A percentile compares a stretch with the other conserved stretches of the same genome.
phyloP scores from a whole-genome alignment of 2,888 invertebrate genomes.

The Neelides folsomi region DNA sequence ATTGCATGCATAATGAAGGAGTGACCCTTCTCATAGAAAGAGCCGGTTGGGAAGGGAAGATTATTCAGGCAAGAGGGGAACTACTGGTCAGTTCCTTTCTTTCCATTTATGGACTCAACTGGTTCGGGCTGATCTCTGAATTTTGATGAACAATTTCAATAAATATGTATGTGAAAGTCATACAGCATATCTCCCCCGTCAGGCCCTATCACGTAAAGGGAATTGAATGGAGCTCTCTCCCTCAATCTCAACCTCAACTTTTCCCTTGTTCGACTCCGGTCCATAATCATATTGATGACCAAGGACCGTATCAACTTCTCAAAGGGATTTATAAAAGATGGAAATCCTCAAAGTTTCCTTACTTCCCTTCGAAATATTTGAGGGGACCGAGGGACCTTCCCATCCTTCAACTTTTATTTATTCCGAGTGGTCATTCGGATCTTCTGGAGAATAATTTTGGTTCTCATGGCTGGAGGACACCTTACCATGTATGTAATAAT shows the following conservation, averaged over 20 bases:
- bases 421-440: constrained; percentile 1
- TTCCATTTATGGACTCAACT: background rate
- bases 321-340: constrained; percentile 7
- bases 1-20: too few relatives aligned
- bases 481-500: background rate
- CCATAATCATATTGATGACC: constrained; percentile 10
- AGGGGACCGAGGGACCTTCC: background rate
- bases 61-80: background rate
- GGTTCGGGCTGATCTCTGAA: constrained; percentile 12
- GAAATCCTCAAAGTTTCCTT: constrained; percentile 5
- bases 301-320: constrained; percentile 12
- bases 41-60: background rate
- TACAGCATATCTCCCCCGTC: background rate
- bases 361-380: background rate
- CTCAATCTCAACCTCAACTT: background rate
- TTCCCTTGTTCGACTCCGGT: background rate
- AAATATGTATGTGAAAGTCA: constrained; percentile 1
- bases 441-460: background rate
- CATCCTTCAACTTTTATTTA: background rate
- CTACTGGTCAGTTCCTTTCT: background rate
- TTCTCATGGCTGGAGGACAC: background rate
- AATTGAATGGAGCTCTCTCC: constrained; percentile 2
- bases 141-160: constrained; percentile 19
- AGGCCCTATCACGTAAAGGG: constrained; percentile 4
- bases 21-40: too few relatives aligned